phyloP scores from a whole-genome alignment of 2,888 invertebrate species.

The Temnothorax ravouxi region DNA sequence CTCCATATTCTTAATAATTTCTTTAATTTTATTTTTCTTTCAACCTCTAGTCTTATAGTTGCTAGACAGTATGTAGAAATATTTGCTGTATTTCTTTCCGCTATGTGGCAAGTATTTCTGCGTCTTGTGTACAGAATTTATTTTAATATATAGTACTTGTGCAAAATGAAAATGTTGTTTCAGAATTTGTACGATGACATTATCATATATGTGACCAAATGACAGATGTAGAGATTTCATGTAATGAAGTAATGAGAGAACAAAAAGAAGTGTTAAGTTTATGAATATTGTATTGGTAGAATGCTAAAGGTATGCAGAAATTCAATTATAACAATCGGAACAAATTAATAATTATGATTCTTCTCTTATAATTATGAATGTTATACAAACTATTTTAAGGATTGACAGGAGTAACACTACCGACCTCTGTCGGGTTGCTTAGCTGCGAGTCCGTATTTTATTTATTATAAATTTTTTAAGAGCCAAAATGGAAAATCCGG shows the following conservation, averaged over 20 bases:
- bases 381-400: neutral
- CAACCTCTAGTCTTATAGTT: slow-evolving; percentile 7
- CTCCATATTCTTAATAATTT: neutral
- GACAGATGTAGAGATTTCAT: neutral
- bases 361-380: neutral
- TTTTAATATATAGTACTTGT: neutral
- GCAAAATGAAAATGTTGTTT: neutral
- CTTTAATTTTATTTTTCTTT: slow-evolving; percentile 7
- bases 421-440: too few species aligned
- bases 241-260: neutral
- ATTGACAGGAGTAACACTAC: too few species aligned
- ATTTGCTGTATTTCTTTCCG: neutral
- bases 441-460: too few species aligned
- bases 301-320: neutral
- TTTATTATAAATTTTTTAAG: too few species aligned
- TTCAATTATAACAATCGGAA: slow-evolving; percentile 4
- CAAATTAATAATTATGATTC: slow-evolving; percentile 7
- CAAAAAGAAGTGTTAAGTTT: neutral
- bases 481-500: too few species aligned
- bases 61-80: neutral
- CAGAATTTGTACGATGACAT: neutral
- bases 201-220: neutral
- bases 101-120: neutral
- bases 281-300: neutral
- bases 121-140: neutral